phyloP scores from a whole-genome alignment of 2,888 invertebrate species.

The Mellilla xanthometata region DNA sequence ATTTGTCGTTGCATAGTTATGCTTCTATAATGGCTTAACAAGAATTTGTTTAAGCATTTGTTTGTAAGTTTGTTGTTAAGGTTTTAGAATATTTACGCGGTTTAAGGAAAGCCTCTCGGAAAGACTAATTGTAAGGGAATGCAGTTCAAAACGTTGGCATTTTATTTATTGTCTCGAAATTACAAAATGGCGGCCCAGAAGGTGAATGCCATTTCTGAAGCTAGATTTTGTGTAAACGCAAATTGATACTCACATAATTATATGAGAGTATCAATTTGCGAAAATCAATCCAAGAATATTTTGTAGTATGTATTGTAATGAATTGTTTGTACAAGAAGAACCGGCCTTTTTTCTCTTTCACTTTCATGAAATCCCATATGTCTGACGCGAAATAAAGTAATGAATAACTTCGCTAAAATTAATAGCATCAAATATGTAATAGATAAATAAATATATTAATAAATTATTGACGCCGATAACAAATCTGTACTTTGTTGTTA shows the following conservation, averaged over 20 bases:
- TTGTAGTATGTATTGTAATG: too few relatives aligned
- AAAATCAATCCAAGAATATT: too few relatives aligned
- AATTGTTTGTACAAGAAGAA: too few relatives aligned
- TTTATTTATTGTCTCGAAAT: slow-evolving; percentile 7
- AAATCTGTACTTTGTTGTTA: slow-evolving; percentile 61
- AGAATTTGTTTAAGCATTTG: slow-evolving; percentile 20
- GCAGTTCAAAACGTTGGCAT: slow-evolving; percentile 20
- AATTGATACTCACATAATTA: too few relatives aligned
- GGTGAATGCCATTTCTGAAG: not conserved
- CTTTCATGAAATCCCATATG: too few relatives aligned
- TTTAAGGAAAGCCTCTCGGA: not conserved
- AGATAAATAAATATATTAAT: too few relatives aligned
- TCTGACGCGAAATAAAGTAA: too few relatives aligned
- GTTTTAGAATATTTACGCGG: not conserved
- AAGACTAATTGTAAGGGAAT: slow-evolving; percentile 8
- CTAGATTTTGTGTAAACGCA: not conserved
- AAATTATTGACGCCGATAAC: slow-evolving; percentile 47
- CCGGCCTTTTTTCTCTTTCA: too few relatives aligned
- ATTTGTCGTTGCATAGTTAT: slow-evolving; percentile 19
- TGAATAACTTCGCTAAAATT: too few relatives aligned
- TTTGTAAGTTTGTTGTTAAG: slow-evolving; percentile 14
- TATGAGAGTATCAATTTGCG: too few relatives aligned
- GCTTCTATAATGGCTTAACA: slow-evolving; percentile 39
- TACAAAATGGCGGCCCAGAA: slow-evolving; percentile 1
- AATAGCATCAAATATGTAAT: too few relatives aligned